Evolutionary conservation across 2,888 invertebrate genomes (phyloP).

Genomic region (Phalera bucephala): DNA sequence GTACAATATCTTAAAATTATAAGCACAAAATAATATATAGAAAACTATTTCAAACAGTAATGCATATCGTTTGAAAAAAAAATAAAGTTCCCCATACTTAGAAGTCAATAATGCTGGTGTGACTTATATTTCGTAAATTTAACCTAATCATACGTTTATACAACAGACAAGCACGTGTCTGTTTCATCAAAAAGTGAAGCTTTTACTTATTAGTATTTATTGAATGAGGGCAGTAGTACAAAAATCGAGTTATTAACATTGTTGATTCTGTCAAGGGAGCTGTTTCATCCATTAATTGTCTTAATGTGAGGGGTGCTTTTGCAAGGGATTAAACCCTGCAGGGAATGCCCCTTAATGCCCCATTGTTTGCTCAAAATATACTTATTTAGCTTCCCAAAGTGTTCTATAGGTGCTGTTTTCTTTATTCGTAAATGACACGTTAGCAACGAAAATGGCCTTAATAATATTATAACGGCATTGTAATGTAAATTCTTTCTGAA

Average conservation of each 20-base stretch:
- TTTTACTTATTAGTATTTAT: constrained; percentile 57
- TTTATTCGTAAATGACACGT: constrained; percentile 33
- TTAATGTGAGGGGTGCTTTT: constrained; percentile 63
- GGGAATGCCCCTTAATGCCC: constrained; percentile 58
- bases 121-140: not conserved
- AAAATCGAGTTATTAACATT: constrained; percentile 71
- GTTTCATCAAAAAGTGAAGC: constrained; percentile 34
- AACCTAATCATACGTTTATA: constrained; percentile 5
- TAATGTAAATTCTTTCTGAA: constrained; percentile 22
- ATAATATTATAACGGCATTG: constrained; percentile 25
- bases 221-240: constrained; percentile 59
- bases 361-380: constrained; percentile 71
- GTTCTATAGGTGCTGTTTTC: constrained; percentile 30
- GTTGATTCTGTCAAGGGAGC: constrained; percentile 70
- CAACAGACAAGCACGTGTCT: constrained; percentile 23
- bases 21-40: too few species aligned
- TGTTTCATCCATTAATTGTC: constrained; percentile 77
- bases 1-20: too few species aligned
- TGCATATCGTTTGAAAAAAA: too few species aligned
- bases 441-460: constrained; percentile 24
- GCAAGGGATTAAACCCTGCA: constrained; percentile 52
- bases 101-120: too few species aligned
- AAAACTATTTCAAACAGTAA: too few species aligned
- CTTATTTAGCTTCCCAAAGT: constrained; percentile 69
- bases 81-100: too few species aligned